Percentiles rank a stretch among this genome's conserved stretches.
phyloP scores from a whole-genome alignment of 2,113 vertebrate species.

The Alces alces region DNA sequence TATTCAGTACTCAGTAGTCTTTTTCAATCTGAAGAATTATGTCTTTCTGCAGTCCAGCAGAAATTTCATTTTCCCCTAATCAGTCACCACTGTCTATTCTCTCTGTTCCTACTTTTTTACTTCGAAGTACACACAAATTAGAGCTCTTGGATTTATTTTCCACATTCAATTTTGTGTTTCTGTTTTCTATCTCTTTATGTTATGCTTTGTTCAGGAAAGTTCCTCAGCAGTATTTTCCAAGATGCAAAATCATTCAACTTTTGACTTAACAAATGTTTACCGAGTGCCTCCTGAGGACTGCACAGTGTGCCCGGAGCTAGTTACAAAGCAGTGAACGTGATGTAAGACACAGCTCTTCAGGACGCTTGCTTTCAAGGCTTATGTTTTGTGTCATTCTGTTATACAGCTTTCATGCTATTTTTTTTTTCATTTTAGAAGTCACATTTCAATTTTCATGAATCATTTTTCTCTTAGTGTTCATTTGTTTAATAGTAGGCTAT shows the following conservation, averaged over 20 bases:
- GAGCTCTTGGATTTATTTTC: background rate
- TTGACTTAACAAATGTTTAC: background rate
- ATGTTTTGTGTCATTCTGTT: background rate
- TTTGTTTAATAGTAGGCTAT: background rate
- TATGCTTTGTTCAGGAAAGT: background rate
- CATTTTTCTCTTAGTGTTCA: background rate
- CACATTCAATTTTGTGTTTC: background rate
- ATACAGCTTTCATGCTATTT: background rate
- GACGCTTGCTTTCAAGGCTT: background rate
- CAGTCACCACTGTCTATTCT: background rate
- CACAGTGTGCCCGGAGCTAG: background rate
- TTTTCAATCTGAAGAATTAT: background rate
- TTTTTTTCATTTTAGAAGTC: background rate
- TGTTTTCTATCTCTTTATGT: background rate
- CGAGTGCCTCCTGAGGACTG: background rate
- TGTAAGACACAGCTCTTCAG: background rate
- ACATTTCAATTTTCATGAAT: background rate
- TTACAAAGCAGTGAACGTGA: background rate
- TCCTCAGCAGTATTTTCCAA: background rate
- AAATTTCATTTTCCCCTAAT: background rate
- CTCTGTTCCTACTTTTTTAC: background rate
- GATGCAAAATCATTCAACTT: background rate
- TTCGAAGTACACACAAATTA: background rate
- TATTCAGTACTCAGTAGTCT: background rate
- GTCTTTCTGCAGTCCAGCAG: background rate